These are phyloP conservation scores for Volucella inflata DNA, from an alignment of 2,888 invertebrate genomes.

Conservation along the genomic window DNA sequence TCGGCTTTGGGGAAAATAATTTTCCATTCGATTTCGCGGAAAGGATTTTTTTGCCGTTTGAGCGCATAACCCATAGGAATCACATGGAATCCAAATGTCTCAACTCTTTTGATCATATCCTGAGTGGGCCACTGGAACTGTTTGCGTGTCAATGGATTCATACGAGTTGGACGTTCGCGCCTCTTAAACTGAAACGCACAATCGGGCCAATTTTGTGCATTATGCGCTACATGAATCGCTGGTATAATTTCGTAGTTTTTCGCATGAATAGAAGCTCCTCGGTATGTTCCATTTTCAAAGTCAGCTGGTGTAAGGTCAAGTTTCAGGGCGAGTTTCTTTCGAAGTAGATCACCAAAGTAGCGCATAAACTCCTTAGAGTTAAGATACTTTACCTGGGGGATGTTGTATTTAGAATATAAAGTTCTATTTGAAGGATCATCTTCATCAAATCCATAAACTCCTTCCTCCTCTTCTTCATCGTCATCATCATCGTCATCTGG, in stretches of 20 bases:
- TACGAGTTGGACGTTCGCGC: constrained; percentile 85
- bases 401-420: constrained; percentile 13
- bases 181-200: constrained; percentile 88
- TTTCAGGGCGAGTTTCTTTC: constrained; percentile 85
- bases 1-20: constrained; percentile 91
- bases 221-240: constrained; percentile 84
- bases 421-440: constrained; percentile 36
- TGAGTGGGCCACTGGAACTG: constrained; percentile 89
- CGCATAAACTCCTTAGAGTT: constrained; percentile 88
- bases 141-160: constrained; percentile 86
- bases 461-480: constrained; percentile 76
- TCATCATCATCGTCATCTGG: constrained; percentile 77
- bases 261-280: constrained; percentile 88
- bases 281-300: constrained; percentile 85
- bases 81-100: constrained; percentile 88
- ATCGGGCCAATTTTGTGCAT: constrained; percentile 88
- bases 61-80: constrained; percentile 89
- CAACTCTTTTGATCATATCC: constrained; percentile 87
- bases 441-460: constrained; percentile 71
- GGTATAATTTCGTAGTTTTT: constrained; percentile 88
- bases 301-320: constrained; percentile 86
- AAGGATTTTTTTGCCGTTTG: constrained; percentile 86
- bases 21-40: constrained; percentile 90
- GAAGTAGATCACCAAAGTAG: constrained; percentile 87
- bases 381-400: constrained; percentile 82